Evolutionary conservation across 1,140 invertebrate species (phyloP).

Genomic region (Drosophila subpulchrella): DNA sequence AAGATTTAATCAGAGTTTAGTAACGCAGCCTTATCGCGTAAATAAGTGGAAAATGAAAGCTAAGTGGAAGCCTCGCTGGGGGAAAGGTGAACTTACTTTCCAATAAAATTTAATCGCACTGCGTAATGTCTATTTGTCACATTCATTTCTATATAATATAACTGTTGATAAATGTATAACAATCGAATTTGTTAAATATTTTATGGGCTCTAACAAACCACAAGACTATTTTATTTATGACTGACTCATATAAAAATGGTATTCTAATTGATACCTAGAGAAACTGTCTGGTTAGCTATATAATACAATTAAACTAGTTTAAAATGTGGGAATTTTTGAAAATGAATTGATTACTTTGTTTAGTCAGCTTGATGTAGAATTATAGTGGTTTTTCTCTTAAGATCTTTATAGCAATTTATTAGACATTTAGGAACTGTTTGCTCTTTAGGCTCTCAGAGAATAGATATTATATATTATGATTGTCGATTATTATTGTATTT

Average conservation of each 20-base stretch:
- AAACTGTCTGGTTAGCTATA: slow-evolving; percentile 7
- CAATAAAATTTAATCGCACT: background rate
- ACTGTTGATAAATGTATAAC: background rate
- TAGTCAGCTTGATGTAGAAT: background rate
- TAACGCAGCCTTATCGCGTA: slow-evolving; percentile 23
- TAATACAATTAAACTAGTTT: slow-evolving; percentile 1
- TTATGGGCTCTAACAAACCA: background rate
- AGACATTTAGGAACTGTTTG: too few relatives aligned
- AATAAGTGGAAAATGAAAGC: slow-evolving; percentile 19
- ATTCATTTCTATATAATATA: background rate
- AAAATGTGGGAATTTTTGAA: slow-evolving; percentile 1
- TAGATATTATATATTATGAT: background rate
- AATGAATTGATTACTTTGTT: too few relatives aligned
- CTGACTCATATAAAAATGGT: background rate
- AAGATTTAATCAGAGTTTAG: slow-evolving; percentile 42
- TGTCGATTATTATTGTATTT: background rate
- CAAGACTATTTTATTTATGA: background rate
- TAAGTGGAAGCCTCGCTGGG: background rate
- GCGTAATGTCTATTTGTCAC: background rate
- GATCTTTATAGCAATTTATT: background rate
- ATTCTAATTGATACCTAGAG: background rate
- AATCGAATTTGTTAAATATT: background rate
- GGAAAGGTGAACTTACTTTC: background rate
- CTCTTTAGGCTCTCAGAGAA: too few relatives aligned
- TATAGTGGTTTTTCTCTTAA: background rate